Evolutionary conservation across 2,797 vertebrate genomes (phyloP).

Genomic region (Trachurus trachurus): DNA sequence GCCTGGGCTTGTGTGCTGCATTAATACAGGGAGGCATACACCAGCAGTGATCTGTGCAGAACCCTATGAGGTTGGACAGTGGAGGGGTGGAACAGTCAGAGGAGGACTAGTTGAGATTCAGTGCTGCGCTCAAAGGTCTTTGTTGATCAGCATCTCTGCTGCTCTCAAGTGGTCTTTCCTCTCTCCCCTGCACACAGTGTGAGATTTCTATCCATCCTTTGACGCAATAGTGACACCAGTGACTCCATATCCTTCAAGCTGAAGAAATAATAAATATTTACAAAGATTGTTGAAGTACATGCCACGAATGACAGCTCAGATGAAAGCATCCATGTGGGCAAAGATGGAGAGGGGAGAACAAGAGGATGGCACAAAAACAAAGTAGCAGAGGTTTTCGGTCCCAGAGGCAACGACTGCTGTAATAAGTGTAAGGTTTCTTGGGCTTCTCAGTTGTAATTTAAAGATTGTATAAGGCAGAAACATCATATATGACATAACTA

Average conservation of each 20-base stretch:
- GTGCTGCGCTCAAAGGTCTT: constrained; percentile 17
- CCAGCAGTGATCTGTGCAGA: too few species aligned
- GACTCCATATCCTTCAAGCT: constrained; percentile 52
- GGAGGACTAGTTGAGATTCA: constrained; percentile 30
- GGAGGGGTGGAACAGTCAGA: neutral
- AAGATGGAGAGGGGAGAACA: constrained; percentile 19
- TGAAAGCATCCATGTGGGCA: constrained; percentile 39
- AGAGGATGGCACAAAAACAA: neutral
- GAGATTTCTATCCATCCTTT: constrained; percentile 51
- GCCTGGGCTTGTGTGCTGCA: too few species aligned
- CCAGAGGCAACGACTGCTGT: neutral
- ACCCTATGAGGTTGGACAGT: too few species aligned
- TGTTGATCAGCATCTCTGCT: constrained; percentile 30
- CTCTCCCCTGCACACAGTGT: constrained; percentile 11
- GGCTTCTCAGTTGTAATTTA: too few species aligned
- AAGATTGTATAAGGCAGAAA: neutral
- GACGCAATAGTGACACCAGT: constrained; percentile 48
- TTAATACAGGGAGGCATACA: too few species aligned
- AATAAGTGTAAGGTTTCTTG: neutral
- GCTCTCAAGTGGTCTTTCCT: constrained; percentile 29
- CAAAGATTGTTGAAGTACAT: constrained; percentile 40
- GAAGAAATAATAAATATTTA: constrained; percentile 60
- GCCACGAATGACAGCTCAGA: constrained; percentile 44
- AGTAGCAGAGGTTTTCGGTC: neutral
- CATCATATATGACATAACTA: too few species aligned